Conservation (phyloP, 2,888 invertebrate genomes). For the Zaprionus lineosus region DNA sequence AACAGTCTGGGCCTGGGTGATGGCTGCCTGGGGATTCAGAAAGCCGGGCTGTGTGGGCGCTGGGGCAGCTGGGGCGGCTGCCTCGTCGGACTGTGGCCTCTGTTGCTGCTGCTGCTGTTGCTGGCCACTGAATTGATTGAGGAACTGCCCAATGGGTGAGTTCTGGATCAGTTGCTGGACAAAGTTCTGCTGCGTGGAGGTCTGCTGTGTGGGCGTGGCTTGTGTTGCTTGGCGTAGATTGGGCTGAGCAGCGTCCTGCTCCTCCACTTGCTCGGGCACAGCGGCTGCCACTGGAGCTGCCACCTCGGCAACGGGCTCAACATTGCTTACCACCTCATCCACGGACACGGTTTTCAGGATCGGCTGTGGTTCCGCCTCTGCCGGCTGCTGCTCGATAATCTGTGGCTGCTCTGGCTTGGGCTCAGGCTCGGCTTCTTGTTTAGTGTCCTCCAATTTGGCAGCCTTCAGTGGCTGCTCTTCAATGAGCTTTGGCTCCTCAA, state of each 20-base stretch:
- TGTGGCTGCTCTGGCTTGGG: background rate
- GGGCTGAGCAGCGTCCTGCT: constrained; percentile 34
- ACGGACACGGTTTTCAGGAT: constrained; percentile 31
- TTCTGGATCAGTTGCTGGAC: constrained; percentile 80
- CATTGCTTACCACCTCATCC: constrained; percentile 23
- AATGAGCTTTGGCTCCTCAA: constrained; percentile 24
- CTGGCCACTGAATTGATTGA: constrained; percentile 71
- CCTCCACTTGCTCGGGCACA: constrained; percentile 4
- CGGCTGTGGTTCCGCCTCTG: background rate
- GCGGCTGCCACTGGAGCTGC: background rate
- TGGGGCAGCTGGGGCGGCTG: constrained; percentile 35
- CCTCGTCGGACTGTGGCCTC: constrained; percentile 47
- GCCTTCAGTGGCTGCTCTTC: constrained; percentile 3
- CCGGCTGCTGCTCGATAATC: no score
- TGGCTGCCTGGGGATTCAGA: constrained; percentile 68
- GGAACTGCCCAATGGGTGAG: constrained; percentile 78
- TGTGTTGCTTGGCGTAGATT: constrained; percentile 75
- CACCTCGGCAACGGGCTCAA: constrained; percentile 2
- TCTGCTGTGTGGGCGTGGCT: constrained; percentile 71
- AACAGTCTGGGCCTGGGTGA: constrained; percentile 67
- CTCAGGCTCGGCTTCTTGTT: background rate
- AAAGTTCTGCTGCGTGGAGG: constrained; percentile 72
- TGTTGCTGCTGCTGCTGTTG: constrained; percentile 38
- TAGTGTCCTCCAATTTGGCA: constrained; percentile 1
- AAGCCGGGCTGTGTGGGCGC: constrained; percentile 73